phyloP scores from a whole-genome alignment of 2,888 invertebrate species.

The Melanargia galathea region DNA sequence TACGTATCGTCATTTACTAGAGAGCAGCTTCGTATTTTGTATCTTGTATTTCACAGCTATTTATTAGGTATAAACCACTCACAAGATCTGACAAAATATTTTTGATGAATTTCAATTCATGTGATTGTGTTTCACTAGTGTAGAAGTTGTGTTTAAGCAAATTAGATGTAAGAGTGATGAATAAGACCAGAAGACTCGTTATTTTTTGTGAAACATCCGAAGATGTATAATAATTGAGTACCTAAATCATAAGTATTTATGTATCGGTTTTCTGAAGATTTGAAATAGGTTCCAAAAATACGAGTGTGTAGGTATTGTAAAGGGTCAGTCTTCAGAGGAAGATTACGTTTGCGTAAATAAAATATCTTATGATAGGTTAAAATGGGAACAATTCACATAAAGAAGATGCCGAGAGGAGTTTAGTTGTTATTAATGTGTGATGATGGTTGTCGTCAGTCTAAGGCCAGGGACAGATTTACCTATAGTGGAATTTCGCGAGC shows the following conservation, averaged over 20 bases:
- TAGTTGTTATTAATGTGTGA: conserved; percentile 19
- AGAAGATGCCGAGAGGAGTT: conserved; percentile 13
- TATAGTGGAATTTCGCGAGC: no score
- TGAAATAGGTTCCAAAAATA: conserved; percentile 60
- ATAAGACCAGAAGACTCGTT: conserved; percentile 49
- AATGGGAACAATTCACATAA: conserved; percentile 68
- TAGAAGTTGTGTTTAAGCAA: conserved; percentile 48
- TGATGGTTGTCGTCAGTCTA: conserved; percentile 40
- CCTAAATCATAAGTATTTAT: conserved; percentile 1
- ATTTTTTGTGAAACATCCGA: conserved; percentile 25
- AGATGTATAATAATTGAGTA: background rate
- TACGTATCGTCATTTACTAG: conserved; percentile 57
- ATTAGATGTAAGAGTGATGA: conserved; percentile 51
- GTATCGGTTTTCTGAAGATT: conserved; percentile 41
- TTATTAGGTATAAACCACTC: conserved; percentile 51
- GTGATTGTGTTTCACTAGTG: conserved; percentile 58
- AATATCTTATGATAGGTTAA: conserved; percentile 68
- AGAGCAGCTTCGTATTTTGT: conserved; percentile 57
- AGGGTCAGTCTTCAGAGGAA: conserved; percentile 11
- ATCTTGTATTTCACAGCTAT: conserved; percentile 57
- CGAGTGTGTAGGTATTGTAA: conserved; percentile 28
- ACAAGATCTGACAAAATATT: conserved; percentile 50
- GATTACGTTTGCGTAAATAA: conserved; percentile 20
- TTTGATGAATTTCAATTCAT: conserved; percentile 58
- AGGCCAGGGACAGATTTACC: background rate